Conservation (phyloP, 2,797 vertebrate genomes). For the Echiichthys vipera region DNA sequence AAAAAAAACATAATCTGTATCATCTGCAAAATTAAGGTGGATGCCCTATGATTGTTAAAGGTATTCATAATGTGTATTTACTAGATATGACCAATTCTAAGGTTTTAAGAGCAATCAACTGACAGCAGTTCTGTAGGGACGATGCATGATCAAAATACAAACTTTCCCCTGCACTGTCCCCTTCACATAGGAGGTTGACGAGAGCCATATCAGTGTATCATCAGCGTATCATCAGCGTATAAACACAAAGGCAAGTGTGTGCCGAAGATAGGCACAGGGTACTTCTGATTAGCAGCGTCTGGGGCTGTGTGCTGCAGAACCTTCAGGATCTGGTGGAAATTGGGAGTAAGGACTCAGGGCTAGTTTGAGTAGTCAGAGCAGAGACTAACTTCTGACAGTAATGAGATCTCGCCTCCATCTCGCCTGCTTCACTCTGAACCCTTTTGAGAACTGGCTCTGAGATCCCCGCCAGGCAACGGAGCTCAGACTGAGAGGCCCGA, state of each 20-base stretch:
- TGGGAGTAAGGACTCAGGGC: slow-evolving; percentile 1
- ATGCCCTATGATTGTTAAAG: too few species aligned
- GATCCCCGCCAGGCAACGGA: slow-evolving; percentile 27
- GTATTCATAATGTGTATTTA: too few species aligned
- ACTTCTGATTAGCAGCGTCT: slow-evolving; percentile 3
- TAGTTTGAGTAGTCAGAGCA: slow-evolving; percentile 2
- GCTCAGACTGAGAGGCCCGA: slow-evolving; percentile 21
- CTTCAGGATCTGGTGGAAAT: not conserved
- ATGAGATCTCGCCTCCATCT: slow-evolving; percentile 45
- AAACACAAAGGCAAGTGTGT: not conserved
- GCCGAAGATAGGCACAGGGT: not conserved
- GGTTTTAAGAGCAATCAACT: too few species aligned
- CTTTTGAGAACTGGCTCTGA: slow-evolving; percentile 39
- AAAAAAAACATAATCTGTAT: too few species aligned
- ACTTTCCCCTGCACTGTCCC: too few species aligned
- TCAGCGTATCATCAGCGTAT: too few species aligned
- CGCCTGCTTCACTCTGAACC: slow-evolving; percentile 35
- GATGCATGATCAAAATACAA: too few species aligned
- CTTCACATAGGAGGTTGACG: too few species aligned
- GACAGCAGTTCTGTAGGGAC: too few species aligned
- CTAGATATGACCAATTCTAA: too few species aligned
- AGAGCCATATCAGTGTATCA: too few species aligned
- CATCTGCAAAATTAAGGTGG: too few species aligned
- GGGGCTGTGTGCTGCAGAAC: not conserved
- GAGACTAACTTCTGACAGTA: slow-evolving; percentile 27